Base-by-base conservation (phyloP, 1,140 invertebrate genomes). In the Drosophila ogumai region DNA sequence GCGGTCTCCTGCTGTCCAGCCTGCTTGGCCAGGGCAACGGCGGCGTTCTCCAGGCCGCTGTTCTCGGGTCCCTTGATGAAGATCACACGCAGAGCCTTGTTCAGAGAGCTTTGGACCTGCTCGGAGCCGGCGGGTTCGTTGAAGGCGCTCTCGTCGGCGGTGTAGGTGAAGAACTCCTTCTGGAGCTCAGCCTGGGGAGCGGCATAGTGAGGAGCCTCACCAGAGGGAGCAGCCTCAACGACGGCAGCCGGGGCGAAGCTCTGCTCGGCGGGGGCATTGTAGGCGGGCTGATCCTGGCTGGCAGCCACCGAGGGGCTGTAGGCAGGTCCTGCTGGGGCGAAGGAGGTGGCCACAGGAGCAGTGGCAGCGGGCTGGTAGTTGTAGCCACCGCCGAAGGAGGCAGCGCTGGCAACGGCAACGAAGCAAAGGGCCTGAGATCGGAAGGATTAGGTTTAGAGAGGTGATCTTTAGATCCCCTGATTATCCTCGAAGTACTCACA, bases 61-160 rank as follows among this genome's bases (percentile, higher is more conserved):
- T 92, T 69, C 68, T 92, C 91, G 44, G 91, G 91, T 57, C 77
- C 73, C 74, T 91, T 92, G 44, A 92, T 92, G 68, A 92, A 92
- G 40, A 92, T 71, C 12, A 92, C 91, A 28, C 91, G 91, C 32
- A 92, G 71, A 9, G 66, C 76, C 64, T 71, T 75, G 52, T 82
- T 88, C 19, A 91, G 59, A 38, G 69, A 68, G 52, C 56, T 72
- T n/a, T 72, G 64, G 1, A 84, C 52, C 47, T 92, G 77, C 1
- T 90, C 69, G 8, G 66, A 46, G 10, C 66, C 85, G 15, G 50
- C 79, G 4, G 74, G 84, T 7, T 91, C 88, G 15, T 80, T 46
- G 63, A 92, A 92, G 50, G 79, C 91, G 7, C 59, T 31, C 40
- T 92, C 91, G 12, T 88, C 82, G 0, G 91, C 91, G 10, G 79